Evolutionary conservation across 2,113 vertebrate species (phyloP).

Genomic region (Cichladusa arquata): DNA sequence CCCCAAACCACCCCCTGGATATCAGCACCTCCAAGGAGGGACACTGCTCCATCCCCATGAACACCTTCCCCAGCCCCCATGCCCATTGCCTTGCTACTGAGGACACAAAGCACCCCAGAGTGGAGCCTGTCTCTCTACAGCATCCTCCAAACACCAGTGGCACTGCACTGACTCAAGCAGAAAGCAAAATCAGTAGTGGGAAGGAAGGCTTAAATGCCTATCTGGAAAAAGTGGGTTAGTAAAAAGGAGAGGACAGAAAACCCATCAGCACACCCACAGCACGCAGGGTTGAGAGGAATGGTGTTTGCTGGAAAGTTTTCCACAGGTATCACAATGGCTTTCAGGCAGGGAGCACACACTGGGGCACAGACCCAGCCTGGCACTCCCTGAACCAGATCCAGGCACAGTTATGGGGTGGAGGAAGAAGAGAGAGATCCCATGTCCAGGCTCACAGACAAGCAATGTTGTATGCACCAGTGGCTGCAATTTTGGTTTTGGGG

Average conservation of each 20-base stretch:
- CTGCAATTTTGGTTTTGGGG: background rate
- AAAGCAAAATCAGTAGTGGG: constrained; percentile 1
- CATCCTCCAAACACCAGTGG: background rate
- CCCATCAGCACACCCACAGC: background rate
- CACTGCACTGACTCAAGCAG: background rate
- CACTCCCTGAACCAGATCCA: background rate
- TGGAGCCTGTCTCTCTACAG: background rate
- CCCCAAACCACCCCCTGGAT: rapidly evolving
- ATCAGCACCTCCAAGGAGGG: background rate
- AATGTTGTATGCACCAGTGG: rapidly evolving
- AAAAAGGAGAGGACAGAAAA: background rate
- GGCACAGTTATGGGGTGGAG: background rate
- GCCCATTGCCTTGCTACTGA: rapidly evolving
- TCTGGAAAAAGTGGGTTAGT: background rate
- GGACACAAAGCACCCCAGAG: background rate
- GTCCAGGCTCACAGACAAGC: background rate
- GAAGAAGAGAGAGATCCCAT: background rate
- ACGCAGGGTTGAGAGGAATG: rapidly evolving
- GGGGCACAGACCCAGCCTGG: background rate
- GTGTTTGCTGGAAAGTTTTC: background rate
- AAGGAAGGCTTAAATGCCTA: background rate
- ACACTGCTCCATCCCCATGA: background rate
- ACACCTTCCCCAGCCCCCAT: rapidly evolving
- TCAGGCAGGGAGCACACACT: background rate
- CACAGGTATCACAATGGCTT: background rate